A percentile compares a stretch with the other conserved stretches of the same genome.
phyloP scores from a whole-genome alignment of 1,140 invertebrate genomes.

The Triops longicaudatus region DNA sequence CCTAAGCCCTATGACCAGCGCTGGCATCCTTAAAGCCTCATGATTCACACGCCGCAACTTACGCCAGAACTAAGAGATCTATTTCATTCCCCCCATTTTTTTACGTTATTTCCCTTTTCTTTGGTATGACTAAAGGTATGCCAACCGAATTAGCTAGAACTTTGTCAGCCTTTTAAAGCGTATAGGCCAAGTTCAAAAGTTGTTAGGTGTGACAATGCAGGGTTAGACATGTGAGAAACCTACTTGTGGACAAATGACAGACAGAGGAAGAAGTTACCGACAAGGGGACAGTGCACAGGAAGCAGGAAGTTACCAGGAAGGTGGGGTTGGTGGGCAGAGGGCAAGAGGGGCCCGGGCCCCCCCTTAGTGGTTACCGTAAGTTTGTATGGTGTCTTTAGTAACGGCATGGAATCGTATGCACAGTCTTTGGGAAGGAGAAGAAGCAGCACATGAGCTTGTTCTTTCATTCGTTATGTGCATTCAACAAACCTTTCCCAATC shows the following conservation, averaged over 20 bases:
- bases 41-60: not conserved
- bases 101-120: not conserved
- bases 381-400: not conserved
- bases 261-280: not conserved
- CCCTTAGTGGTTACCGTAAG: not conserved
- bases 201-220: not conserved
- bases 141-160: not conserved
- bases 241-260: not conserved
- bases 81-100: not conserved
- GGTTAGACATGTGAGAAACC: not conserved
- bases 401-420: not conserved
- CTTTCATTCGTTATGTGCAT: constrained; percentile 2
- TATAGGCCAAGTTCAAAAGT: not conserved
- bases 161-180: not conserved
- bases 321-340: too few relatives aligned
- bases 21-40: not conserved
- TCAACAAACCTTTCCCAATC: not conserved
- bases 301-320: not conserved
- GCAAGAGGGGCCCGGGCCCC: not conserved
- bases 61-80: not conserved
- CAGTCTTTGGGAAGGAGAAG: not conserved
- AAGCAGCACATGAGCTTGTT: not conserved
- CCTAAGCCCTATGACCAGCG: not conserved
- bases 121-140: not conserved
- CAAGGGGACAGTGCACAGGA: not conserved